Percentiles rank a stretch among this genome's conserved stretches.
phyloP scores from a whole-genome alignment of 2,797 vertebrate species.

The Epinephelus malabaricus region DNA sequence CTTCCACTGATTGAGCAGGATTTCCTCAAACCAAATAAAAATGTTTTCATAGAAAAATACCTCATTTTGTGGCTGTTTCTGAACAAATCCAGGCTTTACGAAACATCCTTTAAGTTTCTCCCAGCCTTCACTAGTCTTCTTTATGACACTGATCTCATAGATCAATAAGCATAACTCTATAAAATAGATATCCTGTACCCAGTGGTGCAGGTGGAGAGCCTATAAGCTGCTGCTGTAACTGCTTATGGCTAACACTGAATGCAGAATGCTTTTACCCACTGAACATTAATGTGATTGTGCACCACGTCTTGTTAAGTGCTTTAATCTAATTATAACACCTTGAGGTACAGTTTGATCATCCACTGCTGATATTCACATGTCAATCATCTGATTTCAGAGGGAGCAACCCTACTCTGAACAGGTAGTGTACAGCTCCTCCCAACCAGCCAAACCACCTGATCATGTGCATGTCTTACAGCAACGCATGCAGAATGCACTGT shows the following conservation, averaged over 20 bases:
- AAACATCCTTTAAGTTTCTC: background rate
- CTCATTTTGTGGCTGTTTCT: background rate
- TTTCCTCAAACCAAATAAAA: conserved; percentile 10
- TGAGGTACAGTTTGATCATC: conserved; percentile 57
- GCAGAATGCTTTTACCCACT: conserved; percentile 42
- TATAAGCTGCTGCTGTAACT: conserved; percentile 32
- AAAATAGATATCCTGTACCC: background rate
- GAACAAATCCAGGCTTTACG: conserved; percentile 19
- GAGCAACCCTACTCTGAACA: conserved; percentile 87
- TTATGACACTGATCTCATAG: conserved; percentile 6
- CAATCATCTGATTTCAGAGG: conserved; percentile 90
- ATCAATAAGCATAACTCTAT: background rate
- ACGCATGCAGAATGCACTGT: conserved; percentile 81
- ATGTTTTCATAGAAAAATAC: background rate
- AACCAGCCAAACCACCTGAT: conserved; percentile 60
- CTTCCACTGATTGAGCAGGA: conserved; percentile 10
- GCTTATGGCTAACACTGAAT: conserved; percentile 55
- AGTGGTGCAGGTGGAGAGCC: conserved; percentile 14
- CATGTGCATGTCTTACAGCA: conserved; percentile 75
- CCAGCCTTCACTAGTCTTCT: conserved; percentile 1
- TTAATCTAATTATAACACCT: conserved; percentile 59
- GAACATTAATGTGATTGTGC: conserved; percentile 57
- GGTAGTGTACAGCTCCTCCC: conserved; percentile 87
- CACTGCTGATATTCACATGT: conserved; percentile 83
- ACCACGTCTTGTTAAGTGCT: conserved; percentile 37